phyloP scores from a whole-genome alignment of 2,888 invertebrate genomes.

The Endotricha flammealis region DNA sequence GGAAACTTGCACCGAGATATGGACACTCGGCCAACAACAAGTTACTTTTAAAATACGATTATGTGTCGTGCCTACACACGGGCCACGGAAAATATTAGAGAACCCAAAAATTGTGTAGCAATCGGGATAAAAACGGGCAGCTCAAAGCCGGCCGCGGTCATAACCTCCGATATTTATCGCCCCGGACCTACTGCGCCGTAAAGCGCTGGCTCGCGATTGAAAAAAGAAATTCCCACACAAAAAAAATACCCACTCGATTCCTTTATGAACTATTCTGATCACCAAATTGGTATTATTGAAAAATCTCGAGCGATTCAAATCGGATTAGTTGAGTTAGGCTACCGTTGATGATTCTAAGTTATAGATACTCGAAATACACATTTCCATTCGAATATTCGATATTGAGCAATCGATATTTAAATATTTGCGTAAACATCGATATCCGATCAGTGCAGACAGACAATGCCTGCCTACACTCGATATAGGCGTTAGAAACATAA shows the following conservation, averaged over 20 bases:
- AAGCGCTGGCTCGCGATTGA: slow-evolving; percentile 60
- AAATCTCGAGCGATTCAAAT: slow-evolving; percentile 61
- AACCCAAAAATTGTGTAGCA: slow-evolving; percentile 38
- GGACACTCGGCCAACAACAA: too few relatives aligned
- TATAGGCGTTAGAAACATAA: slow-evolving; percentile 32
- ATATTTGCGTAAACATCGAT: slow-evolving; percentile 54
- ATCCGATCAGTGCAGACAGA: slow-evolving; percentile 15
- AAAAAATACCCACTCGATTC: slow-evolving; percentile 35
- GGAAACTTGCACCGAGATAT: too few relatives aligned
- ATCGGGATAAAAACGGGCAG: slow-evolving; percentile 49
- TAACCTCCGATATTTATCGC: slow-evolving; percentile 72
- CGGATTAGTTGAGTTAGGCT: slow-evolving; percentile 67
- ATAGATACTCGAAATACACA: slow-evolving; percentile 43
- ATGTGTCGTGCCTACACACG: slow-evolving; percentile 1
- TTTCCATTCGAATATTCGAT: slow-evolving; percentile 10
- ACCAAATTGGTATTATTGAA: slow-evolving; percentile 60
- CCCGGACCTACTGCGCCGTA: slow-evolving; percentile 48
- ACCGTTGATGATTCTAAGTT: slow-evolving; percentile 68
- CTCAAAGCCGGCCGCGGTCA: slow-evolving; percentile 67
- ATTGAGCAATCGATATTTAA: slow-evolving; percentile 45
- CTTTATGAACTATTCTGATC: slow-evolving; percentile 30
- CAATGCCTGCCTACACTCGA: slow-evolving; percentile 26
- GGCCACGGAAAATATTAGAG: slow-evolving; percentile 12
- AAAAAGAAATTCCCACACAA: slow-evolving; percentile 65
- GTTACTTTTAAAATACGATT: slow-evolving; percentile 1